Evolutionary conservation across 2,113 vertebrate species (phyloP).

Genomic region (Oreochromis aureus): DNA sequence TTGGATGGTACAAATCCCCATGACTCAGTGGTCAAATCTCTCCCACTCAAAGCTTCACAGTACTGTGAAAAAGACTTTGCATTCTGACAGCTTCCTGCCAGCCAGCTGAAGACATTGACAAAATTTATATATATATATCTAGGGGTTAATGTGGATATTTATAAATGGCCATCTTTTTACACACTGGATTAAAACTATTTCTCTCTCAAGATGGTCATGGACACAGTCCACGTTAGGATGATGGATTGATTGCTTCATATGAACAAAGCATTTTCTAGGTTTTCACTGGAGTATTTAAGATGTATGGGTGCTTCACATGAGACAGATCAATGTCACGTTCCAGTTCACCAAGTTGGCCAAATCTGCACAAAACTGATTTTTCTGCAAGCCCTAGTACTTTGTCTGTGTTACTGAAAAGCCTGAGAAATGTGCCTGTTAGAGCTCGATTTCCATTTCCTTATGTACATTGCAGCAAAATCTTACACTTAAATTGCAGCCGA

Average conservation of each 20-base stretch:
- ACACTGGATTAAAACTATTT: conserved; percentile 72
- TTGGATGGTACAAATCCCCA: conserved; percentile 32
- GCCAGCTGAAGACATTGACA: conserved; percentile 5
- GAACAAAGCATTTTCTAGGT: conserved; percentile 14
- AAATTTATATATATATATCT: neutral
- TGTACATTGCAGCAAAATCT: conserved; percentile 4
- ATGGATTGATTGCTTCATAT: conserved; percentile 24
- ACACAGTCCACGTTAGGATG: conserved; percentile 67
- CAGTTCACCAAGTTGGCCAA: conserved; percentile 1
- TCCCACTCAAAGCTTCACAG: conserved; percentile 22
- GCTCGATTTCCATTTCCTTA: neutral
- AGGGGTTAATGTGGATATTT: conserved; percentile 35
- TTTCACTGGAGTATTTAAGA: conserved; percentile 73
- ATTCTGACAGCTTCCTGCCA: conserved; percentile 17
- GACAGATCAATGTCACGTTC: conserved; percentile 18
- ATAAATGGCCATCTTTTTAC: conserved; percentile 58
- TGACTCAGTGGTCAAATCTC: conserved; percentile 20
- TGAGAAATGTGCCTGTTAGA: neutral
- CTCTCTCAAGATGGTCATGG: conserved; percentile 36
- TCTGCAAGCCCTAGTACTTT: neutral
- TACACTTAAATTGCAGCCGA: neutral
- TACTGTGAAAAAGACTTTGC: conserved; percentile 38
- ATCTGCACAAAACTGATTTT: neutral
- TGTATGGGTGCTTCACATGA: conserved; percentile 62
- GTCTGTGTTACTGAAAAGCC: conserved; percentile 2